These are phyloP conservation scores for Synchiropus splendidus DNA, from an alignment of 2,113 vertebrate species.

Conservation along the genomic window DNA sequence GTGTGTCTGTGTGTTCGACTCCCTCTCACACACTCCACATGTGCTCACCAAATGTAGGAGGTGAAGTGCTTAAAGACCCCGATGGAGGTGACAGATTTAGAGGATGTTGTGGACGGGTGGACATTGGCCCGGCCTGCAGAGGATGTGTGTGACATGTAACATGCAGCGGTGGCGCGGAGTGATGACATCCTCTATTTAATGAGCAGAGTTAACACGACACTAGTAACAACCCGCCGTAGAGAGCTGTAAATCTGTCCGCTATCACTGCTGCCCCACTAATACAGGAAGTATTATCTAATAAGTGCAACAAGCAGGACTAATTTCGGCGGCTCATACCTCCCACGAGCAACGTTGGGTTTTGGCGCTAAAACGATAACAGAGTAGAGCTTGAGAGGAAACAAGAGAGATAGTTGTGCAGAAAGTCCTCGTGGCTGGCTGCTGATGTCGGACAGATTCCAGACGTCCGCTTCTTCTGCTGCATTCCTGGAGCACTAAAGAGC, in stretches of 20 bases:
- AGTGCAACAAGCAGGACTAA: slow-evolving; percentile 58
- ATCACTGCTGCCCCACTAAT: slow-evolving; percentile 70
- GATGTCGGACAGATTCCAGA: too few relatives aligned
- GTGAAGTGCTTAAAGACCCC: slow-evolving; percentile 36
- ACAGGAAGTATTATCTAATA: slow-evolving; percentile 80
- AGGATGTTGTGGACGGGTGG: slow-evolving; percentile 90
- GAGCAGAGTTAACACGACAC: slow-evolving; percentile 74
- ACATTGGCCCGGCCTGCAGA: slow-evolving; percentile 83
- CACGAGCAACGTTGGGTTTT: slow-evolving; percentile 26
- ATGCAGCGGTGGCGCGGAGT: slow-evolving; percentile 80
- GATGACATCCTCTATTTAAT: slow-evolving; percentile 94
- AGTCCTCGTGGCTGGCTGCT: too few relatives aligned
- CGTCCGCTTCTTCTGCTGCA: too few relatives aligned
- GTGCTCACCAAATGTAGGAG: slow-evolving; percentile 24
- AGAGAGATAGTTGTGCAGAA: too few relatives aligned
- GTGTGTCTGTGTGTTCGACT: slow-evolving; percentile 1
- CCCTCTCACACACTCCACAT: slow-evolving; percentile 18
- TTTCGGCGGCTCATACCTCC: slow-evolving; percentile 62
- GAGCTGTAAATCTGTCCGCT: slow-evolving; percentile 75
- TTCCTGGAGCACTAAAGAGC: too few relatives aligned
- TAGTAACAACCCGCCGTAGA: slow-evolving; percentile 65
- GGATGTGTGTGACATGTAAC: slow-evolving; percentile 82
- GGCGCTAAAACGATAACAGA: not conserved
- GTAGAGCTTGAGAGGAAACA: too few relatives aligned
- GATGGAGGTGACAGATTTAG: slow-evolving; percentile 97